Percentiles rank a stretch among this genome's conserved stretches.
Conservation (phyloP, 2,888 invertebrate species). For the Drosophila bunnanda region DNA sequence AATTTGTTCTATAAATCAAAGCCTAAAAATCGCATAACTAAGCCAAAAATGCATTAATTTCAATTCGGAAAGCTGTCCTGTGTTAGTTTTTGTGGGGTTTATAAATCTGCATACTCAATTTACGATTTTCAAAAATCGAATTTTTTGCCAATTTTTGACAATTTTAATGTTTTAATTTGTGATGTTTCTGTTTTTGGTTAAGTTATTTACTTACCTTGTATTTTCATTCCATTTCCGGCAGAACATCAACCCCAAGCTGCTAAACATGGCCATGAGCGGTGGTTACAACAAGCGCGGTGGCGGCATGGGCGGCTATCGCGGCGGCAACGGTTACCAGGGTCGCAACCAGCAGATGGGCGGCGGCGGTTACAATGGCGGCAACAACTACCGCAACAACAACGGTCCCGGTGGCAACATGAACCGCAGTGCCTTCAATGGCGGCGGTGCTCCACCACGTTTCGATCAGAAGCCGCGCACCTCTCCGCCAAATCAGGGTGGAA, state of each 20-base stretch:
- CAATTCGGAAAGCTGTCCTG: no score
- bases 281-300: constrained; percentile 77
- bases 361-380: constrained; percentile 62
- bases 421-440: constrained; percentile 52
- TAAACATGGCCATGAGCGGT: constrained; percentile 88
- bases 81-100: no score
- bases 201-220: no score
- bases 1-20: no score
- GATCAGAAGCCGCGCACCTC: constrained; percentile 65
- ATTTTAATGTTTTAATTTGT: no score
- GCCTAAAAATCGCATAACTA: no score
- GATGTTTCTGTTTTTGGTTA: no score
- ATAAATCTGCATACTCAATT: no score
- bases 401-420: constrained; percentile 52
- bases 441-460: constrained; percentile 53
- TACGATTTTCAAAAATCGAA: no score
- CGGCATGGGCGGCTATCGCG: constrained; percentile 72
- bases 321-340: constrained; percentile 71
- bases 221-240: constrained; percentile 34
- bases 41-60: no score
- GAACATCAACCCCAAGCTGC: constrained; percentile 94
- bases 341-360: constrained; percentile 71
- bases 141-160: no score
- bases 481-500: constrained; percentile 53
- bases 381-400: constrained; percentile 52